Evolutionary conservation across 2,113 vertebrate genomes (phyloP).

Genomic region (Actinemys pallida): DNA sequence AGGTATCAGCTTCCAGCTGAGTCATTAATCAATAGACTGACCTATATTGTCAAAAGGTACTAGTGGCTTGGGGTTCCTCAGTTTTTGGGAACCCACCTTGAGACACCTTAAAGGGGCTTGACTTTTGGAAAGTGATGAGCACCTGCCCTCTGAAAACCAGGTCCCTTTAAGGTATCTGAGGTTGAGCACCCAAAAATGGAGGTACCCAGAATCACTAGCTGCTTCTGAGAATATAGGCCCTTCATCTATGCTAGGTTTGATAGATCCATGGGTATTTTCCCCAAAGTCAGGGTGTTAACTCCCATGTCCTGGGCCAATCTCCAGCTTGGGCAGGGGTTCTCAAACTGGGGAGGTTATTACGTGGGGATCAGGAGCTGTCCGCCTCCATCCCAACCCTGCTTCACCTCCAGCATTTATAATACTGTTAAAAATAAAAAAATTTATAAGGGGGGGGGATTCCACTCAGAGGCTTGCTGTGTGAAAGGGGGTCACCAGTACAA

Average conservation of each 20-base stretch:
- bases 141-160: background rate
- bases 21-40: background rate
- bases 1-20: background rate
- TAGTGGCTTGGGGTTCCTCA: background rate
- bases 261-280: background rate
- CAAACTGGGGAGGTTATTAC: too few relatives aligned
- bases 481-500: too few relatives aligned
- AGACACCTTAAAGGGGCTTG: background rate
- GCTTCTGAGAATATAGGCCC: background rate
- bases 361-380: background rate
- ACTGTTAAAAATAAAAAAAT: too few relatives aligned
- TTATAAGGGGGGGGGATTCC: too few relatives aligned
- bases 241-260: background rate
- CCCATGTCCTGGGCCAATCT: background rate
- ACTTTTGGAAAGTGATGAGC: background rate
- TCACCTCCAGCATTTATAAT: too few relatives aligned
- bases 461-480: too few relatives aligned
- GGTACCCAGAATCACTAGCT: background rate
- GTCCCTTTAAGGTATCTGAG: background rate
- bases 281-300: background rate
- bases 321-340: background rate
- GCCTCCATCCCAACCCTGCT: background rate
- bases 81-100: background rate
- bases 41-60: background rate
- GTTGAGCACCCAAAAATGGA: background rate